phyloP scores from a whole-genome alignment of 1,140 invertebrate species.

The Parasteatoda tepidariorum region DNA sequence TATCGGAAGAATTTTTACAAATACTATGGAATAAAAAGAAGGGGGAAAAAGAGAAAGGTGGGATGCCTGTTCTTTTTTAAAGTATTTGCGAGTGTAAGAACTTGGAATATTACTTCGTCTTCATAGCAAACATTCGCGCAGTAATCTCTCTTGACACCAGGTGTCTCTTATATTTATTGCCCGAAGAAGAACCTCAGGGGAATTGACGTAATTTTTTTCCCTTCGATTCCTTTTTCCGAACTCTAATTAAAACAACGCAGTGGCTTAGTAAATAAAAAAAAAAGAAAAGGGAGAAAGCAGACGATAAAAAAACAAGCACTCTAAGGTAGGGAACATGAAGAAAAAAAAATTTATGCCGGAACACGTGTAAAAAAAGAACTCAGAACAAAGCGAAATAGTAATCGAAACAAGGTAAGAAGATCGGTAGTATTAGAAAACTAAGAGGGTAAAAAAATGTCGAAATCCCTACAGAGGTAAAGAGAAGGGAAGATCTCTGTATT shows the following conservation, averaged over 20 bases:
- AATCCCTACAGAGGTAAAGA: conserved; percentile 55
- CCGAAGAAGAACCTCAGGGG: conserved; percentile 13
- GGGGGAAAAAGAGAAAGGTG: conserved; percentile 36
- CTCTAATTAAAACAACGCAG: conserved; percentile 60
- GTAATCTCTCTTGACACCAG: conserved; percentile 57
- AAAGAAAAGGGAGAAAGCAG: neutral
- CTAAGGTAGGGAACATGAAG: neutral
- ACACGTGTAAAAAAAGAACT: conserved; percentile 4
- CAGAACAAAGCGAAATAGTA: conserved; percentile 56
- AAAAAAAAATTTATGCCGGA: conserved; percentile 4
- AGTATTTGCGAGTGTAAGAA: neutral
- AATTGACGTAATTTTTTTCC: conserved; percentile 39
- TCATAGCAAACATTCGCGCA: conserved; percentile 47
- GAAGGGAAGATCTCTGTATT: conserved; percentile 18
- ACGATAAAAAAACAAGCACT: conserved; percentile 35
- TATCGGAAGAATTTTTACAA: no score
- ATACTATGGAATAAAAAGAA: no score
- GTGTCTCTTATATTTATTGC: conserved; percentile 60
- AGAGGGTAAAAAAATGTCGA: conserved; percentile 21
- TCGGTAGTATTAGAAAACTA: conserved; percentile 49
- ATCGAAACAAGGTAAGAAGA: conserved; percentile 58
- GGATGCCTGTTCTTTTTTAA: neutral
- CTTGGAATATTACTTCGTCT: conserved; percentile 45
- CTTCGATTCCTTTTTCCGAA: conserved; percentile 19
- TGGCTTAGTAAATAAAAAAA: conserved; percentile 38